phyloP scores from a whole-genome alignment of 2,113 vertebrate genomes.

The Melanocharis versteri region DNA sequence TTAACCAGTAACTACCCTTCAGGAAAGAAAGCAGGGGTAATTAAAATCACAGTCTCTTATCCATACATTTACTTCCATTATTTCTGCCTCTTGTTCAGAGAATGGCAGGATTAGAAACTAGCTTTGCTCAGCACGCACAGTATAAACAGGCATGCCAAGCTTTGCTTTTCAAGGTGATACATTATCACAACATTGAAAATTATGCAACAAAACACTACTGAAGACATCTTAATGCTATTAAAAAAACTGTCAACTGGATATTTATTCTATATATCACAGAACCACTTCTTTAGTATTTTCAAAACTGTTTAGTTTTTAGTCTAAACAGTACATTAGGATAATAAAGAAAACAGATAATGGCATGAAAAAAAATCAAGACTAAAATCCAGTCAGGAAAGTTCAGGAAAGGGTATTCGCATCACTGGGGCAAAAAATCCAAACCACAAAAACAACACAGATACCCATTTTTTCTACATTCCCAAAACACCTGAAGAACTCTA shows the following conservation, averaged over 20 bases:
- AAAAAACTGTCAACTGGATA: neutral
- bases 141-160: neutral
- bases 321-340: conserved; percentile 13
- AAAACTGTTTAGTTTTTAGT: neutral
- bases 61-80: neutral
- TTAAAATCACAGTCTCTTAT: neutral
- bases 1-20: neutral
- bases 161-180: neutral
- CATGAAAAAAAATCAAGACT: neutral
- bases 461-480: neutral
- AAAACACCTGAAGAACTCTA: neutral
- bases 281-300: neutral
- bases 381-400: neutral
- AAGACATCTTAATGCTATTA: neutral
- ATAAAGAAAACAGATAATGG: neutral
- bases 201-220: neutral
- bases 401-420: neutral
- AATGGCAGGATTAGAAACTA: neutral
- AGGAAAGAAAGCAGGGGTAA: neutral
- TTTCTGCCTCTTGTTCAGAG: neutral
- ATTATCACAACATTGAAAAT: neutral
- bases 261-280: neutral
- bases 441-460: neutral
- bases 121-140: neutral
- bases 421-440: neutral